Percentiles rank a stretch among this genome's conserved stretches.
These are phyloP conservation scores for Anthrax anthrax DNA, from an alignment of 2,888 invertebrate species.

Conservation along the genomic window DNA sequence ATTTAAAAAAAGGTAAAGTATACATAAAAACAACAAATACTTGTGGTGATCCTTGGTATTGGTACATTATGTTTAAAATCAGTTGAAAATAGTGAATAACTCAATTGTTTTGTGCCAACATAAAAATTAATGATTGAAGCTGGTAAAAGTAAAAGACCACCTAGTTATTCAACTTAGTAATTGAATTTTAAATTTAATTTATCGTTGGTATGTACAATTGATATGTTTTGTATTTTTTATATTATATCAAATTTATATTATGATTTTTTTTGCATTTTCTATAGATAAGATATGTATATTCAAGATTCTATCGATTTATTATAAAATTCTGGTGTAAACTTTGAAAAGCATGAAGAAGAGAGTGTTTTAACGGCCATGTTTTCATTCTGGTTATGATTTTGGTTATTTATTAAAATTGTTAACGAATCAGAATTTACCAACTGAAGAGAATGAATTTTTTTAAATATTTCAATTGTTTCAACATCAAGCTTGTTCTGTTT, in stretches of 20 bases:
- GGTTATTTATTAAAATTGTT: slow-evolving; percentile 91
- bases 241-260: not conserved
- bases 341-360: slow-evolving; percentile 95
- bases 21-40: too few species aligned
- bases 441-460: slow-evolving; percentile 93
- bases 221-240: not conserved
- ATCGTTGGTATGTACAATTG: slow-evolving; percentile 48
- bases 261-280: slow-evolving; percentile 19
- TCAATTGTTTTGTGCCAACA: too few species aligned
- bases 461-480: slow-evolving; percentile 86
- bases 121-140: slow-evolving; percentile 95
- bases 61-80: too few species aligned
- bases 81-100: too few species aligned
- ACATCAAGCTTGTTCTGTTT: slow-evolving; percentile 98
- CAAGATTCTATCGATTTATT: slow-evolving; percentile 97
- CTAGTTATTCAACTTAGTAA: slow-evolving; percentile 94
- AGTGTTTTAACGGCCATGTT: slow-evolving; percentile 98
- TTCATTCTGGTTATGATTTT: slow-evolving; percentile 99
- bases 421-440: slow-evolving; percentile 87
- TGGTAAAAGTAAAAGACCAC: slow-evolving; percentile 87
- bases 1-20: too few species aligned
- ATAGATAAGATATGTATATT: slow-evolving; percentile 98
- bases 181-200: slow-evolving; percentile 99
- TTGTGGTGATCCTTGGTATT: too few species aligned
- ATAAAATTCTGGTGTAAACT: slow-evolving; percentile 92